These are phyloP conservation scores for Vicugna pacos DNA, from an alignment of 2,113 vertebrate genomes.

Conservation along the genomic window DNA sequence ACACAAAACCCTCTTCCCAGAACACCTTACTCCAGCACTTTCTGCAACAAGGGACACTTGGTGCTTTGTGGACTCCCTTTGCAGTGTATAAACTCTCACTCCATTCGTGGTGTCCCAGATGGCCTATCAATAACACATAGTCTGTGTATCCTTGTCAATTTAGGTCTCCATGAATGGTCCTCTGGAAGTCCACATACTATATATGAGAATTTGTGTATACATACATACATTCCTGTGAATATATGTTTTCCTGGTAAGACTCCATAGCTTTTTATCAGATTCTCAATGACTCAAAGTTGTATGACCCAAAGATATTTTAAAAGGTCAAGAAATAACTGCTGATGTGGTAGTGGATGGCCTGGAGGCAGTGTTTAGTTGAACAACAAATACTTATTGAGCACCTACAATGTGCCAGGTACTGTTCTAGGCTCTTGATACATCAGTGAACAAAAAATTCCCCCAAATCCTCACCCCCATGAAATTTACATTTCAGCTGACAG, in stretches of 20 bases:
- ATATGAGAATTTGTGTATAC: not conserved
- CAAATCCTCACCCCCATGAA: not conserved
- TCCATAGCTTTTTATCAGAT: not conserved
- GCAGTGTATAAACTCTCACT: not conserved
- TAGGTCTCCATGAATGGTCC: not conserved
- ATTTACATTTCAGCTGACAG: not conserved
- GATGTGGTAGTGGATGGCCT: not conserved
- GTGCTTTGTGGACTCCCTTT: not conserved
- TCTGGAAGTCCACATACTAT: not conserved
- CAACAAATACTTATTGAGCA: not conserved
- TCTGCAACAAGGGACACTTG: not conserved
- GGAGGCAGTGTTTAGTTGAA: not conserved
- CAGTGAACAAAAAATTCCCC: not conserved
- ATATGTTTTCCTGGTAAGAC: not conserved
- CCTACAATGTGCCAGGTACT: not conserved
- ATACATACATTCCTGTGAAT: not conserved
- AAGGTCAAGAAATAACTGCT: not conserved
- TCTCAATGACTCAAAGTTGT: not conserved
- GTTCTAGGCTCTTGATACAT: not conserved
- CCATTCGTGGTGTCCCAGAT: not conserved
- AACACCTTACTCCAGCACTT: not conserved
- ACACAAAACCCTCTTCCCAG: not conserved
- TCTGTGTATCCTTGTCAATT: not conserved
- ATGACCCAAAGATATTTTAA: slow-evolving; percentile 11
- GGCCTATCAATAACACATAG: not conserved